phyloP scores from a whole-genome alignment of 1,140 invertebrate species.

The Bactericera cockerelli region DNA sequence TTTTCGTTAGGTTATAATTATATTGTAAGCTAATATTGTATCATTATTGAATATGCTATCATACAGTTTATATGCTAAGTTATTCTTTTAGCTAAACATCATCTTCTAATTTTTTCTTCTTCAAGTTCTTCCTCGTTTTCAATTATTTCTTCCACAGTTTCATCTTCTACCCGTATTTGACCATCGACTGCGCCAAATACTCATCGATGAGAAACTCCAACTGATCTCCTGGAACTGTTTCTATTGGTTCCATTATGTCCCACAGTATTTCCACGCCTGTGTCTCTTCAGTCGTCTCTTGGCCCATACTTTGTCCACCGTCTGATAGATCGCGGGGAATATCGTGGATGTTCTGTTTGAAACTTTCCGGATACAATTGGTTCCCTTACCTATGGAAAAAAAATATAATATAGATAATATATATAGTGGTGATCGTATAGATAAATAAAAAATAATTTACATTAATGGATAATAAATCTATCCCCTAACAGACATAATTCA shows the following conservation, averaged over 20 bases:
- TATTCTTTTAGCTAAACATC: no score
- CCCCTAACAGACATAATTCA: neutral
- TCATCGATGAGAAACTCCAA: neutral
- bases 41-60: no score
- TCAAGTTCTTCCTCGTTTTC: neutral
- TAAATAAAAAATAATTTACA: neutral
- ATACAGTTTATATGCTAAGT: no score
- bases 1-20: no score
- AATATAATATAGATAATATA: neutral
- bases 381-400: neutral
- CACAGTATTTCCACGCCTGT: neutral
- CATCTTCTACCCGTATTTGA: neutral
- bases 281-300: neutral
- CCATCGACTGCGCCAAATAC: neutral
- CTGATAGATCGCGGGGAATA: no score
- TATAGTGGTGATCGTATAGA: neutral
- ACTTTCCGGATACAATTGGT: conserved; percentile 1
- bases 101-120: no score
- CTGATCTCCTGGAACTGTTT: neutral
- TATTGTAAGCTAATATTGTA: no score
- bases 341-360: no score
- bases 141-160: neutral
- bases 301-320: no score
- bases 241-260: neutral
- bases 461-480: neutral